A percentile compares a stretch with the other conserved stretches of the same genome.
These are phyloP conservation scores for Bombus sylvicola DNA, from an alignment of 1,140 invertebrate species.

Conservation along the genomic window DNA sequence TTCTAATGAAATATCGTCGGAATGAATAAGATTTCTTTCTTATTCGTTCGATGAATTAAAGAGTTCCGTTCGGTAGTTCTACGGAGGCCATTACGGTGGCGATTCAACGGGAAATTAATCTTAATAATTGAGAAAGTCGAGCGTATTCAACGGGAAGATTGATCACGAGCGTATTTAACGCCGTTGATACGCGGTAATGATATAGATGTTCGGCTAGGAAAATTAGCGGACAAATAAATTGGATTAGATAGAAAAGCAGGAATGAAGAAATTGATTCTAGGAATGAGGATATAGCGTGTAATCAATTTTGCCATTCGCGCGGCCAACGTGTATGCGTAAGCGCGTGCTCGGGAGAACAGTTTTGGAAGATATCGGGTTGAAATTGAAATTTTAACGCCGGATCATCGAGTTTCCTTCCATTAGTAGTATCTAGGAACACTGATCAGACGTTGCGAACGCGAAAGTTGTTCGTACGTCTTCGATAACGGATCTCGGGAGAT, in stretches of 20 bases:
- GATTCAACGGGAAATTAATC: slow-evolving; percentile 12
- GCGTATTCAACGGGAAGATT: not conserved
- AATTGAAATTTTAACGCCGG: not conserved
- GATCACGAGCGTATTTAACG: not conserved
- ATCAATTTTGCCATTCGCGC: not conserved
- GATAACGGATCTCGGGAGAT: not conserved
- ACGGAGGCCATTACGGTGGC: not conserved
- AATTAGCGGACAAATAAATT: not conserved
- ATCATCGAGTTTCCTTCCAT: not conserved
- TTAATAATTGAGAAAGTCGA: slow-evolving; percentile 16
- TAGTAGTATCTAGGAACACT: slow-evolving; percentile 6
- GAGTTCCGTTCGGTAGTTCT: not conserved
- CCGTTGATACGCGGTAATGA: slow-evolving; percentile 5
- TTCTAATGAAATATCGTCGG: not conserved
- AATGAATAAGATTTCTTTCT: not conserved
- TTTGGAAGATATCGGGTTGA: not conserved
- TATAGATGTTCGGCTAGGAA: not conserved
- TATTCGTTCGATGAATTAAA: not conserved
- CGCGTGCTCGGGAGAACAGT: not conserved
- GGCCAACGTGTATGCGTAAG: not conserved
- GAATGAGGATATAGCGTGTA: not conserved
- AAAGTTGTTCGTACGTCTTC: not conserved
- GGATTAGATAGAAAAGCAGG: not conserved
- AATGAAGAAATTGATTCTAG: not conserved
- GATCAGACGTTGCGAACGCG: not conserved